A percentile compares a stretch with the other conserved stretches of the same genome.
Conservation (phyloP, 1,140 invertebrate genomes). For the Zaprionus capensis region DNA sequence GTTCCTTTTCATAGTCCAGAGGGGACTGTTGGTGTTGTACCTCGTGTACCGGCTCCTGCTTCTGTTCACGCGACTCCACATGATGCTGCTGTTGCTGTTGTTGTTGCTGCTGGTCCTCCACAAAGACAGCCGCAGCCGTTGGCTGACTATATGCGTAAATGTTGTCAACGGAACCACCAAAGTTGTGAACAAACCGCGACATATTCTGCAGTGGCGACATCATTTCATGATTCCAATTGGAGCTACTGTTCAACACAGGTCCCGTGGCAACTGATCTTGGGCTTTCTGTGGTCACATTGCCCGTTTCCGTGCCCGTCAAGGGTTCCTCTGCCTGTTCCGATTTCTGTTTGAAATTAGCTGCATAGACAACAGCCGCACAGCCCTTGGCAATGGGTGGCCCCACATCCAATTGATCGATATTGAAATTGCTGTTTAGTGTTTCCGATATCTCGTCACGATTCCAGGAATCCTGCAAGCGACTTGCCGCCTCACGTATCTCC, state of each 20-base stretch:
- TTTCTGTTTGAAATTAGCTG: constrained; percentile 86
- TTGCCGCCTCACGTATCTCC: constrained; percentile 90
- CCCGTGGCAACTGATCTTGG: neutral
- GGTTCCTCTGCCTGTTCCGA: neutral
- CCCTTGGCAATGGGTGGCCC: constrained; percentile 92
- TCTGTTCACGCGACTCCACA: neutral
- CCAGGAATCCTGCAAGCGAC: constrained; percentile 87
- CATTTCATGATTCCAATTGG: constrained; percentile 51
- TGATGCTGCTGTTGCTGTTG: neutral
- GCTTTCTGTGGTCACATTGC: neutral
- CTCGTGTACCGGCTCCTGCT: neutral
- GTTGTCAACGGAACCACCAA: constrained; percentile 81
- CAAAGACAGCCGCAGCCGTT: constrained; percentile 69
- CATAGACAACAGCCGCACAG: constrained; percentile 92
- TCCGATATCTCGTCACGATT: constrained; percentile 85
- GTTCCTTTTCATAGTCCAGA: neutral
- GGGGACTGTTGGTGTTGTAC: neutral
- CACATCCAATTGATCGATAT: constrained; percentile 88
- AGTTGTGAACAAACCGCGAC: constrained; percentile 82
- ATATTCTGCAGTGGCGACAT: constrained; percentile 83
- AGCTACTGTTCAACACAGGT: constrained; percentile 9
- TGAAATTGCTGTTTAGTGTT: constrained; percentile 79
- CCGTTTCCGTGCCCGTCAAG: neutral
- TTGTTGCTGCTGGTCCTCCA: constrained; percentile 20
- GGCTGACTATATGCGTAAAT: constrained; percentile 66